A percentile compares a stretch with the other conserved stretches of the same genome.
These are phyloP conservation scores for Alfaro cultratus DNA, from an alignment of 2,797 vertebrate species.

Conservation along the genomic window DNA sequence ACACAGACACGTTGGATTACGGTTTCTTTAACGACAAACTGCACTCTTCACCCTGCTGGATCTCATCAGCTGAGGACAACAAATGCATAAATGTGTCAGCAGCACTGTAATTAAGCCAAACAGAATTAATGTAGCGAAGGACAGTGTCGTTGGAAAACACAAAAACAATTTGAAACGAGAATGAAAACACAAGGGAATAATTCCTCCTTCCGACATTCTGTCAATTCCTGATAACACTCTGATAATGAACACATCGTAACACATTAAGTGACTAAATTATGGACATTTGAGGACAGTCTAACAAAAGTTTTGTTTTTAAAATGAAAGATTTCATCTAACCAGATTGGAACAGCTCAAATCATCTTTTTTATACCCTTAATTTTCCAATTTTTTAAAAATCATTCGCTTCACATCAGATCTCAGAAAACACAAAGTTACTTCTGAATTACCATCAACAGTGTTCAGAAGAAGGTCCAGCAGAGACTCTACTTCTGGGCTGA, in stretches of 20 bases:
- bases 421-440: neutral
- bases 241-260: neutral
- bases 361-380: slow-evolving; percentile 51
- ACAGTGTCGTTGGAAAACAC: slow-evolving; percentile 15
- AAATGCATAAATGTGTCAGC: slow-evolving; percentile 4
- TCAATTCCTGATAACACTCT: neutral
- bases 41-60: neutral
- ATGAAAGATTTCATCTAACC: neutral
- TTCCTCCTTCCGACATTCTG: neutral
- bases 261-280: neutral
- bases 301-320: slow-evolving; percentile 2
- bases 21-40: slow-evolving; percentile 2
- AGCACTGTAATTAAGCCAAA: slow-evolving; percentile 5
- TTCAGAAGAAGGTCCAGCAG: no score
- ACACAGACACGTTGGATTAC: slow-evolving; percentile 6
- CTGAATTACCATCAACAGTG: no score
- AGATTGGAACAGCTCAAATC: slow-evolving; percentile 22
- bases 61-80: slow-evolving; percentile 4
- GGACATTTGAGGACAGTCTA: no score
- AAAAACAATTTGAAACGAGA: slow-evolving; percentile 1
- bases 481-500: no score
- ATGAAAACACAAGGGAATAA: neutral
- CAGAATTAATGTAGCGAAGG: slow-evolving; percentile 12
- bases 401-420: neutral
- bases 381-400: slow-evolving; percentile 16